Evolutionary conservation across 2,888 invertebrate genomes (phyloP).

Genomic region (Carabus problematicus): DNA sequence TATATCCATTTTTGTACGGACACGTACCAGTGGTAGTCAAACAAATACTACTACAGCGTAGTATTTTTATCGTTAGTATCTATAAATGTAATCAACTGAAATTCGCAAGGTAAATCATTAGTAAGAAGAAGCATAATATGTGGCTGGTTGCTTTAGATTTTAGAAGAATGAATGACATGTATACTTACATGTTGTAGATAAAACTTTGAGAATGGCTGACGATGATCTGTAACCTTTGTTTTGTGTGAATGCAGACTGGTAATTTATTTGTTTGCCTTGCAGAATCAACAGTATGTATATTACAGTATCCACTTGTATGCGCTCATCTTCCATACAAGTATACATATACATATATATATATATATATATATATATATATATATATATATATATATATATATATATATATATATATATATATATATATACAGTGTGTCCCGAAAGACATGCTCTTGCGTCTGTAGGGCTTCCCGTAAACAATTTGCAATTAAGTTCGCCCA

Average conservation of each 20-base stretch:
- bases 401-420: conserved; percentile 12
- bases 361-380: too few species aligned
- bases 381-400: too few species aligned
- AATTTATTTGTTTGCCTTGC: conserved; percentile 40
- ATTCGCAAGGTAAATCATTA: too few species aligned
- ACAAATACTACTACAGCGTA: background rate
- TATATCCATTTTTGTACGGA: conserved; percentile 37
- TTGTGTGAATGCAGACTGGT: conserved; percentile 28
- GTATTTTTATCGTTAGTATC: background rate
- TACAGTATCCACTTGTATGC: too few species aligned
- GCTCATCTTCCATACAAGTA: too few species aligned
- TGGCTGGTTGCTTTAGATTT: too few species aligned
- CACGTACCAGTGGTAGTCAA: background rate
- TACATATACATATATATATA: conserved; percentile 17
- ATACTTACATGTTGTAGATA: too few species aligned
- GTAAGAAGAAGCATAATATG: too few species aligned
- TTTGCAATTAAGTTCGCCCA: conserved; percentile 37
- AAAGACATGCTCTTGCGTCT: conserved; percentile 1
- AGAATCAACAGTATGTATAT: too few species aligned
- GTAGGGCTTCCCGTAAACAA: conserved; percentile 23
- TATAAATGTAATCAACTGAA: too few species aligned
- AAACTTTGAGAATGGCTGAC: too few species aligned
- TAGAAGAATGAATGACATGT: too few species aligned
- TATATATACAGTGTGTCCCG: background rate
- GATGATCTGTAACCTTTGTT: background rate